A percentile compares a stretch with the other conserved stretches of the same genome.
phyloP scores from a whole-genome alignment of 2,888 invertebrate species.

The Apocheima hispidaria region DNA sequence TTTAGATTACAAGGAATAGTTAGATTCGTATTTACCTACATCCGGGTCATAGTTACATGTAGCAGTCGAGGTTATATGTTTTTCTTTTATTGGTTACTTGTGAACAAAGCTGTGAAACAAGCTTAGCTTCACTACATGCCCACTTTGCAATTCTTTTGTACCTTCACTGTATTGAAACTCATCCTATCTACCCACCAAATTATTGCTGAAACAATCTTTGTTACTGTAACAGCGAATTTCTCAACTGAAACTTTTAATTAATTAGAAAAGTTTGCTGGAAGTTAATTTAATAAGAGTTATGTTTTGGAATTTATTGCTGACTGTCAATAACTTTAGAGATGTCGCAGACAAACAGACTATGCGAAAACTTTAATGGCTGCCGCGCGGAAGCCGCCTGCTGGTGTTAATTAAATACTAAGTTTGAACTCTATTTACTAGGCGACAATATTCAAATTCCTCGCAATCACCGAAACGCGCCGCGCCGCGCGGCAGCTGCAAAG shows the following conservation, averaged over 20 bases:
- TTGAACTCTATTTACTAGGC: too few relatives aligned
- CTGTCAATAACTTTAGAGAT: slow-evolving; percentile 46
- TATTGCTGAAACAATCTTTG: slow-evolving; percentile 39
- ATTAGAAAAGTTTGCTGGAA: slow-evolving; percentile 50
- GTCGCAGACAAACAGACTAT: slow-evolving; percentile 23
- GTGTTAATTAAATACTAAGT: too few relatives aligned
- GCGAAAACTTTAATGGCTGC: too few relatives aligned
- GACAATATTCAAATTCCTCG: too few relatives aligned
- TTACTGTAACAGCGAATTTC: slow-evolving; percentile 41
- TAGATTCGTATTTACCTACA: too few relatives aligned
- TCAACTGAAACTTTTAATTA: slow-evolving; percentile 56
- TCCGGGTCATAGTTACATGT: too few relatives aligned
- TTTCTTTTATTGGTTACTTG: too few relatives aligned
- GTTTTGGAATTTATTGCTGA: slow-evolving; percentile 49
- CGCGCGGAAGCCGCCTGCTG: too few relatives aligned
- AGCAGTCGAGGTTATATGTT: too few relatives aligned
- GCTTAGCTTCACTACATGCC: background rate
- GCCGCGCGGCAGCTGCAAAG: too few relatives aligned
- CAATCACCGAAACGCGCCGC: too few relatives aligned
- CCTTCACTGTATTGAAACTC: slow-evolving; percentile 2
- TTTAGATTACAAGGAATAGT: too few relatives aligned
- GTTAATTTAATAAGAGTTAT: slow-evolving; percentile 52
- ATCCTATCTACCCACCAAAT: slow-evolving; percentile 7
- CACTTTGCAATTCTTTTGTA: background rate
- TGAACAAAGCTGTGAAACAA: background rate